phyloP scores from a whole-genome alignment of 2,888 invertebrate genomes.

The Mythimna albipuncta region DNA sequence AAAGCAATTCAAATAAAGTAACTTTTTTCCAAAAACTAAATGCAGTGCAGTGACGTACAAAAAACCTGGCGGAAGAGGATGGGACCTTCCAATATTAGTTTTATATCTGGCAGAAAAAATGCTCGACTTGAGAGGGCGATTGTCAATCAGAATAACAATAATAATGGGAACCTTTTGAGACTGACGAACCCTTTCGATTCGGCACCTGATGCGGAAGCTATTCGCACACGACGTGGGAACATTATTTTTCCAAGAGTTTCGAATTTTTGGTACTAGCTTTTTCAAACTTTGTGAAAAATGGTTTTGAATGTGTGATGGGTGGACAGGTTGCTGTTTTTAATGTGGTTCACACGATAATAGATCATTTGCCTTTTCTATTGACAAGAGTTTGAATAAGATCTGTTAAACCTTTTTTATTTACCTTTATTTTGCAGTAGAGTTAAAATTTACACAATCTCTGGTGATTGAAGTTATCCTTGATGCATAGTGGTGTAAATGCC shows the following conservation, averaged over 20 bases:
- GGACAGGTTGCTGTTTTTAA: conserved; percentile 20
- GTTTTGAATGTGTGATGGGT: conserved; percentile 49
- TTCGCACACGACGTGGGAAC: conserved; percentile 88
- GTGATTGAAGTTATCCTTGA: not conserved
- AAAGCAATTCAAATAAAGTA: conserved; percentile 85
- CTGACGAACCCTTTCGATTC: conserved; percentile 85
- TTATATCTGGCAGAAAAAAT: conserved; percentile 88
- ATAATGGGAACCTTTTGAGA: conserved; percentile 86
- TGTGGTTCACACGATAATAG: conserved; percentile 16
- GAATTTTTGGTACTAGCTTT: conserved; percentile 55
- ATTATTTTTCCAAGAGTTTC: conserved; percentile 64
- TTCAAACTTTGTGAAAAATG: conserved; percentile 51
- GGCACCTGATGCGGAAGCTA: conserved; percentile 89
- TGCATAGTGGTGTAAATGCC: conserved; percentile 27
- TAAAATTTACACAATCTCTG: not conserved
- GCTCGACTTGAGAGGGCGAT: conserved; percentile 85
- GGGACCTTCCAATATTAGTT: conserved; percentile 90
- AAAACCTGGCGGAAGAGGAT: conserved; percentile 89
- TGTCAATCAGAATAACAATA: conserved; percentile 88
- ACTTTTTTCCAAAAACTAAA: conserved; percentile 80
- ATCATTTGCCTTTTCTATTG: conserved; percentile 23
- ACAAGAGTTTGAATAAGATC: not conserved
- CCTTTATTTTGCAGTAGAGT: not conserved
- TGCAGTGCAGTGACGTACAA: conserved; percentile 82
- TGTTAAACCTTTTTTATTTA: not conserved